Base-by-base conservation (phyloP, 1,140 invertebrate species). In the Brachionus asplanchnoidis region DNA sequence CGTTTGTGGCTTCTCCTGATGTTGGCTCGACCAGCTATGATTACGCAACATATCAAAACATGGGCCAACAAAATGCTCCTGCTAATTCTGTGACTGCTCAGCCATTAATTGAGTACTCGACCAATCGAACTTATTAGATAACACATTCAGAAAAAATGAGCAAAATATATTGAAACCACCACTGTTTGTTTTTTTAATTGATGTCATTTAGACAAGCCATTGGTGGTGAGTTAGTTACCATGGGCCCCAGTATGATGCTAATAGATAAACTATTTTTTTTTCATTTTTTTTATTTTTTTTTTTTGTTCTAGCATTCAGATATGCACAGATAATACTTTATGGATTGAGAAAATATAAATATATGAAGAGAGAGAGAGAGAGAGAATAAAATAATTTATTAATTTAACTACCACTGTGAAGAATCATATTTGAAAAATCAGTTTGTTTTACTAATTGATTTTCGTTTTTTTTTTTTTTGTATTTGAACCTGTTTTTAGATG, bases 351-450 rank as follows among this genome's bases (percentile, higher is more conserved):
- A 50, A 17, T 28, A 32, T 32, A 32, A 3, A n/a, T n/a, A n/a
- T n/a, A n/a, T n/a, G n/a, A n/a, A n/a, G n/a, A n/a, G n/a, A n/a
- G n/a, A n/a, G n/a, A n/a, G n/a, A n/a, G n/a, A 5, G 9, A 75
- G 4, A 44, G 12, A 26, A 26, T 50, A 77, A 77, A 77, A 77
- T 77, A 77, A 77, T 77, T 77, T 77, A 77, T 77, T 77, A 77
- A 77, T 77, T 77, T 50, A 77, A 77, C 42, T 50, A 50, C 73
- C 44, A 50, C 73, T 77, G 73, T 77, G 73, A 73, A 73, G 36
- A 73, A 73, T 73, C 40, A 40, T n/a, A n/a, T 73, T 73, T 36
- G 14, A 40, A 40, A 73, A 42, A 40, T 73, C 36, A 42, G 36
- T 40, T 40, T 40, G 40, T 40, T 40, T 40, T 20, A 44, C 32